Conservation (phyloP, 2,888 invertebrate genomes). For the Fissipunctia ypsillon region DNA sequence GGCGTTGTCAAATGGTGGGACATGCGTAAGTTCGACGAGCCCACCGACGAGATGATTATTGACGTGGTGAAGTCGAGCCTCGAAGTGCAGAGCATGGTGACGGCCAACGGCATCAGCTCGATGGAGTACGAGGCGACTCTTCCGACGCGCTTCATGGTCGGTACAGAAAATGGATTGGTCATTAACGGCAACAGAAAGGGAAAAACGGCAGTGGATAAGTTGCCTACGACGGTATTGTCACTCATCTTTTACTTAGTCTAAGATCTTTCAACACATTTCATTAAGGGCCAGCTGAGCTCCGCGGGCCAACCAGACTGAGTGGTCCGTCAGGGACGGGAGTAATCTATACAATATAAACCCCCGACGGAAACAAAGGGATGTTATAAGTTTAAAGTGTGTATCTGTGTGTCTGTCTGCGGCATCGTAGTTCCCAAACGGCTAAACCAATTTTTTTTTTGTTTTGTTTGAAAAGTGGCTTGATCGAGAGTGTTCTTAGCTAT, state of each 20-base stretch:
- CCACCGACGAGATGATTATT: constrained; percentile 92
- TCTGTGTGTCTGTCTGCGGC: too few relatives aligned
- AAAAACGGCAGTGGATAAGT: constrained; percentile 92
- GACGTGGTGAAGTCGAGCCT: constrained; percentile 90
- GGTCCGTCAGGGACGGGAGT: neutral
- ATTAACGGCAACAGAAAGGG: constrained; percentile 93
- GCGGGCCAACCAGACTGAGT: neutral
- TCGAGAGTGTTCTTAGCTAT: too few relatives aligned
- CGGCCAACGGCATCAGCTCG: constrained; percentile 91
- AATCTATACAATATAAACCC: too few relatives aligned
- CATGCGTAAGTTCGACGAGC: constrained; percentile 91
- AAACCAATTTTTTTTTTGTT: too few relatives aligned
- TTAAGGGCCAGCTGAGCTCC: too few relatives aligned
- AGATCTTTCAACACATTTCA: neutral
- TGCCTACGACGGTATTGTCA: constrained; percentile 89
- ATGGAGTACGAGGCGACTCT: constrained; percentile 94
- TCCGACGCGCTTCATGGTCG: constrained; percentile 93
- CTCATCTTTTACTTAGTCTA: constrained; percentile 1
- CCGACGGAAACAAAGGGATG: too few relatives aligned
- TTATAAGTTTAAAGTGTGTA: too few relatives aligned
- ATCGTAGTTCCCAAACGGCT: too few relatives aligned
- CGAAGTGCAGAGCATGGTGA: constrained; percentile 89
- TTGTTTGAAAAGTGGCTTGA: too few relatives aligned
- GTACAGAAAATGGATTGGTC: constrained; percentile 92
- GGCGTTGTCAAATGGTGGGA: constrained; percentile 97